These are phyloP conservation scores for Manduca sexta DNA, from an alignment of 1,140 invertebrate species.

Conservation along the genomic window DNA sequence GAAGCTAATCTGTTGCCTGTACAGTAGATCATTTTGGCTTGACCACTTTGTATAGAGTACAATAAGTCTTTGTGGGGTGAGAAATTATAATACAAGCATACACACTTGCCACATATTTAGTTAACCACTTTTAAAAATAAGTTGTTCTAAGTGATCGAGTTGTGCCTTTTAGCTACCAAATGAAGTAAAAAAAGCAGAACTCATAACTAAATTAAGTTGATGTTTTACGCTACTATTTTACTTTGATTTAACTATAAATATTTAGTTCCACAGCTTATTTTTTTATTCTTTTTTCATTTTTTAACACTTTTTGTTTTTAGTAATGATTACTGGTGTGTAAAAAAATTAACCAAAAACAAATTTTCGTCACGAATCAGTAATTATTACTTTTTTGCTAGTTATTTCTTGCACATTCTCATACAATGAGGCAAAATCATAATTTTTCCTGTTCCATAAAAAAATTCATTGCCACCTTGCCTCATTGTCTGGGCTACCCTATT, in stretches of 20 bases:
- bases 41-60: constrained; percentile 30
- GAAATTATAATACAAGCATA: constrained; percentile 24
- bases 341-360: constrained; percentile 4
- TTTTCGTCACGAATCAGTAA: constrained; percentile 5
- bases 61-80: background rate
- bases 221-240: constrained; percentile 29
- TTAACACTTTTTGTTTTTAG: constrained; percentile 36
- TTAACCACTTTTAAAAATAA: constrained; percentile 61
- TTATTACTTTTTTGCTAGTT: constrained; percentile 22
- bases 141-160: constrained; percentile 41
- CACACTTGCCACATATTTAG: constrained; percentile 31
- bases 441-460: background rate
- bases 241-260: constrained; percentile 23
- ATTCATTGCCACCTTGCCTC: constrained; percentile 2
- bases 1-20: constrained; percentile 55
- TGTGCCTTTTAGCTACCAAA: constrained; percentile 25
- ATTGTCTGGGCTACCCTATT: constrained; percentile 12
- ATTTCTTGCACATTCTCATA: constrained; percentile 20
- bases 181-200: background rate
- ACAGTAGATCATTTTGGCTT: constrained; percentile 61
- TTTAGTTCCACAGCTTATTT: constrained; percentile 63
- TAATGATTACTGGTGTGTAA: constrained; percentile 26
- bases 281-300: constrained; percentile 38
- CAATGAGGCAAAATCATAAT: constrained; percentile 7
- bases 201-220: background rate